Base-by-base conservation (phyloP, 1,140 invertebrate genomes). In the Heliconius hewitsoni region DNA sequence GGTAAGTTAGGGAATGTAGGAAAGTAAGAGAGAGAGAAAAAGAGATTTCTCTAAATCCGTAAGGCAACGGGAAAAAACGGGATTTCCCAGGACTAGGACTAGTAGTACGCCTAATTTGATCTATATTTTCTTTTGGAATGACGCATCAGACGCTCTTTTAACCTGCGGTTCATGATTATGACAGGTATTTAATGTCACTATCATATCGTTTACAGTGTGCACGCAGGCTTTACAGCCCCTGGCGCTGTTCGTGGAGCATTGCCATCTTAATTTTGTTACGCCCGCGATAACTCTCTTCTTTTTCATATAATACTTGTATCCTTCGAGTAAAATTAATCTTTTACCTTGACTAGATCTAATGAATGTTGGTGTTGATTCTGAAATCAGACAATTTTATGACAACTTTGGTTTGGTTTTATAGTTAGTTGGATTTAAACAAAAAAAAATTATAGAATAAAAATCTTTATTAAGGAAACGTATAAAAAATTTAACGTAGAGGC, bases 291-390 rank as follows among this genome's bases (percentile, higher is more conserved):
- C 50, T 57, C 16, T 46, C 8, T 37, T 76, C 46, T 76, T 78
- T 30, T 83, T 78, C 34, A 78, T 27, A 39, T 76, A 84, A 30
- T 84, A 84, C 19, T 77, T 80, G 75, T 83, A 86, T 3, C 83
- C 85, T 2, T 81, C 78, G 16, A 86, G 52, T 6, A 85, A 70
- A 9, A 86, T 82, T 16, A 86, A 70, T 23, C 71, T 77, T 13
- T 83, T 82, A 3, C 82, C 81, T 37, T 73, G 77, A 66, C 81
- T 75, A 3, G 85, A 85, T 57, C 34, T 50, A 8, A 84, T 50
- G 34, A 83, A 84, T 23, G 42, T 23, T 55, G 80, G 81, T 2
- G 39, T 76, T 6, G 72, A 55, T 78, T n/a, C 84, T 85, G 80
- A 75, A 82, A 85, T 27, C 30, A 66, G 27, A 30, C 4, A 30